Evolutionary conservation across 2,888 invertebrate species (phyloP), one percentile per base, ranked within the genome.

Genomic region (Muschampia plurimacula): DNA sequence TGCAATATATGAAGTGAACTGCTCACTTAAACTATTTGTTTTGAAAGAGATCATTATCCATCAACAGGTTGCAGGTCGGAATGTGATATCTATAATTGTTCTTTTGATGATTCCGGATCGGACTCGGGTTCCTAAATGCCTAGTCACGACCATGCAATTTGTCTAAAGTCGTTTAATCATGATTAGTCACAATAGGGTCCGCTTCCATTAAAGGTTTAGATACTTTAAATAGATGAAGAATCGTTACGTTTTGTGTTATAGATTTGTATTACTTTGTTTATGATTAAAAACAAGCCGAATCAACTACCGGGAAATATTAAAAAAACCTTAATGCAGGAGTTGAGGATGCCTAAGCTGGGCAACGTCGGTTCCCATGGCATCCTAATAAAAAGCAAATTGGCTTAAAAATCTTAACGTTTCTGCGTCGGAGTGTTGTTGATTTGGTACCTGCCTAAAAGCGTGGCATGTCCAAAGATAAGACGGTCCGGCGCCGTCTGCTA

Each of bases 141-240:
- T 90, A 94, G 94, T 95, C 94, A 95, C 84, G 94, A 89, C 81
- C 91, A 91, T 91, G 94, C 94, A 95, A 95, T 94, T 94, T 94
- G 92, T 93, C 92, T 93, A 92, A 92, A 91, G 89, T 90, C 94
- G 91, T 93, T 93, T 94, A 91, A 94, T 94, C 93, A 92, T 94
- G 94, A 93, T 94, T 93, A 93, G 93, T 92, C 92, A 93, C 94
- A 94, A 94, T 93, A 87, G 90, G 86, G 84, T 83, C 88, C 88
- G 87, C 89, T 90, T 87, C 89, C 89, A 89, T 91, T 90, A 90
- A 90, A 87, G 88, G 85, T 89, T 85, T 88, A 89, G 87, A 86
- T 85, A 86, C 84, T 86, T 88, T 87, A 83, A 88, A 91, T 84
- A 81, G 85, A 84, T 87, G 86, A 79, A 85, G 82, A 85, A 60